Percentiles rank a stretch among this genome's conserved stretches.
Conservation (phyloP, 1,140 invertebrate species). For the Heterodera schachtii region DNA sequence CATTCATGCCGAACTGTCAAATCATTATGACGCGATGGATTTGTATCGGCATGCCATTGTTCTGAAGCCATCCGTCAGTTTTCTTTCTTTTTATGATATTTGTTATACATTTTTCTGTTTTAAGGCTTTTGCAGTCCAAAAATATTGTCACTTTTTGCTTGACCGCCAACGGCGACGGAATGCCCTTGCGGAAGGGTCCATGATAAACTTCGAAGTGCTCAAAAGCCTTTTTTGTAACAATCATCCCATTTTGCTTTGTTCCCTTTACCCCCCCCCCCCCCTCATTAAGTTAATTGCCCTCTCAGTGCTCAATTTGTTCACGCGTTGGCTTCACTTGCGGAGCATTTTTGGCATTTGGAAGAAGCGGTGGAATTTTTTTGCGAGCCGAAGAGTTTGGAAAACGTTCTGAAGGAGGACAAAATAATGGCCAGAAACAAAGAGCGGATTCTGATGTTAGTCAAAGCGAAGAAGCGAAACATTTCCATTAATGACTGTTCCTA, state of each 20-base stretch:
- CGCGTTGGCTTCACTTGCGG: constrained; percentile 41
- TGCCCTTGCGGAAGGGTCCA: constrained; percentile 43
- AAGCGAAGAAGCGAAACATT: background rate
- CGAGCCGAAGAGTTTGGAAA: constrained; percentile 20
- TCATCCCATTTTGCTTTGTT: background rate
- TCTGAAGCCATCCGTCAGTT: constrained; percentile 38
- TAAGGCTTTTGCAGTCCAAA: constrained; percentile 41
- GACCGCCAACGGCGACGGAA: constrained; percentile 33
- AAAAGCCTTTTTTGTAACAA: constrained; percentile 43
- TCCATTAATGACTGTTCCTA: background rate
- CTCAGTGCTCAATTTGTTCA: constrained; percentile 45
- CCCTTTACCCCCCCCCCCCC: background rate
- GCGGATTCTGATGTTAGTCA: constrained; percentile 46
- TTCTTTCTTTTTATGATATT: constrained; percentile 24
- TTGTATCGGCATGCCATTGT: constrained; percentile 48
- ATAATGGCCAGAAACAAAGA: constrained; percentile 17
- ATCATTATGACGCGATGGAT: constrained; percentile 47
- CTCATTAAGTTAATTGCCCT: constrained; percentile 28
- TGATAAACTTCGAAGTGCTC: constrained; percentile 47
- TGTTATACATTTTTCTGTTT: constrained; percentile 18
- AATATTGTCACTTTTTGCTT: constrained; percentile 39
- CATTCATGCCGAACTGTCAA: constrained; percentile 42
- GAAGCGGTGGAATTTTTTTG: constrained; percentile 30
- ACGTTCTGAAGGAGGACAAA: background rate
- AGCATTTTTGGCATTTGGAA: constrained; percentile 51